Percentiles rank a stretch among this genome's conserved stretches.
Evolutionary conservation across 2,797 vertebrate genomes (phyloP).

Genomic region (Cuculus canorus): DNA sequence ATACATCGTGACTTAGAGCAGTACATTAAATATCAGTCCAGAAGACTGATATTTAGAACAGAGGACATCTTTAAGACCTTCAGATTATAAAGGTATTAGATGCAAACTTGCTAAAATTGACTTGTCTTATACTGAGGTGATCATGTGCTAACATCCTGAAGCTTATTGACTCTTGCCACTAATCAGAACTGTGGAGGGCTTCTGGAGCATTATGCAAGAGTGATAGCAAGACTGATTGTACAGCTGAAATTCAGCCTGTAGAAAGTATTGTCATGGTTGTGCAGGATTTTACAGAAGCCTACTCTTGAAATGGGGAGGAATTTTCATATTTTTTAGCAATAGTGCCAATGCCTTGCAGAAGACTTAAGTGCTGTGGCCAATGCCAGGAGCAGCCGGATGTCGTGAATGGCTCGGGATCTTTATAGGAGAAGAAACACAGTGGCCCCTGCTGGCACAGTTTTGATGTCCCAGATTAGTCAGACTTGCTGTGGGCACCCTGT

Average conservation of each 20-base stretch:
- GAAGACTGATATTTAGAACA: not conserved
- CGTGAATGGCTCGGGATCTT: not conserved
- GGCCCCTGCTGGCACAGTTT: not conserved
- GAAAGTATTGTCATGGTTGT: not conserved
- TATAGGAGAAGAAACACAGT: not conserved
- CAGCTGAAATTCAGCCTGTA: not conserved
- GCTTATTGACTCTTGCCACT: not conserved
- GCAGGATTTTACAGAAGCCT: not conserved
- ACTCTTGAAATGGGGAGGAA: not conserved
- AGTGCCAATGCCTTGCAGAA: not conserved
- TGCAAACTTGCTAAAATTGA: not conserved
- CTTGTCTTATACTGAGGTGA: not conserved
- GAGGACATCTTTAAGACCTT: not conserved
- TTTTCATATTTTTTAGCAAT: not conserved
- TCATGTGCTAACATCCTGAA: not conserved
- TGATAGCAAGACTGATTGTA: not conserved
- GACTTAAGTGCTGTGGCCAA: not conserved
- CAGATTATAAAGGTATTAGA: not conserved
- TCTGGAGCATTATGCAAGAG: not conserved
- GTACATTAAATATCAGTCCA: not conserved
- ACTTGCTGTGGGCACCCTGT: not conserved
- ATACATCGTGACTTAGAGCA: not conserved
- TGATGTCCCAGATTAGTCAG: not conserved
- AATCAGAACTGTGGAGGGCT: not conserved
- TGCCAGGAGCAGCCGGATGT: not conserved